phyloP scores from a whole-genome alignment of 2,797 vertebrate genomes.

The Aldrovandia affinis region DNA sequence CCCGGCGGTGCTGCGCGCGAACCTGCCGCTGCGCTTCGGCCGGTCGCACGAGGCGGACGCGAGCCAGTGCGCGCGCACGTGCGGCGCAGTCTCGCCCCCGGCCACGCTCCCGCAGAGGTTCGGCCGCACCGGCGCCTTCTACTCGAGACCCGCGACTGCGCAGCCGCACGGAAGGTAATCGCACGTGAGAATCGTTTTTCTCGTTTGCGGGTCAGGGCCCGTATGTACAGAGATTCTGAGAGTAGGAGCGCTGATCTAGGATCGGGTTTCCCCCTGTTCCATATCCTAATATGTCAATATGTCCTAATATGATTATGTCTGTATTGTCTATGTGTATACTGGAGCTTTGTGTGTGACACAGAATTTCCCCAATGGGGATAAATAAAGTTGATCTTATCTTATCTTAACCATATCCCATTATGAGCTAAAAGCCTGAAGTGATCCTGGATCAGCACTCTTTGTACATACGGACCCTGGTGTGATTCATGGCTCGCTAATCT shows the following conservation, averaged over 20 bases:
- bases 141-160: conserved; percentile 49
- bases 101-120: conserved; percentile 75
- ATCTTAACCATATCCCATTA: no score
- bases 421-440: no score
- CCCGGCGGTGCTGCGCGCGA: conserved; percentile 57
- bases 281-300: no score
- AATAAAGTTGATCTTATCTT: no score
- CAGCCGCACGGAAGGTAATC: conserved; percentile 43
- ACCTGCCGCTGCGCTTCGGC: conserved; percentile 75
- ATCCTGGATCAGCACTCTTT: no score
- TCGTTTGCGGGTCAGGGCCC: neutral
- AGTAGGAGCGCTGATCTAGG: no score
- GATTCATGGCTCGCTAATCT: conserved; percentile 41
- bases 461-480: no score
- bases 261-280: no score
- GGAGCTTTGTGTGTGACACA: no score
- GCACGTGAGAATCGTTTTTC: neutral
- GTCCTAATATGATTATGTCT: no score
- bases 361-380: no score
- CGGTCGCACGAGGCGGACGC: conserved; percentile 41
- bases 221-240: neutral
- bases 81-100: conserved; percentile 48
- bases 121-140: conserved; percentile 55
- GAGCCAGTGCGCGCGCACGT: neutral
- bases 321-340: no score